Conservation (phyloP, 1,140 invertebrate species). For the Scaptodrosophila lebanonensis region DNA sequence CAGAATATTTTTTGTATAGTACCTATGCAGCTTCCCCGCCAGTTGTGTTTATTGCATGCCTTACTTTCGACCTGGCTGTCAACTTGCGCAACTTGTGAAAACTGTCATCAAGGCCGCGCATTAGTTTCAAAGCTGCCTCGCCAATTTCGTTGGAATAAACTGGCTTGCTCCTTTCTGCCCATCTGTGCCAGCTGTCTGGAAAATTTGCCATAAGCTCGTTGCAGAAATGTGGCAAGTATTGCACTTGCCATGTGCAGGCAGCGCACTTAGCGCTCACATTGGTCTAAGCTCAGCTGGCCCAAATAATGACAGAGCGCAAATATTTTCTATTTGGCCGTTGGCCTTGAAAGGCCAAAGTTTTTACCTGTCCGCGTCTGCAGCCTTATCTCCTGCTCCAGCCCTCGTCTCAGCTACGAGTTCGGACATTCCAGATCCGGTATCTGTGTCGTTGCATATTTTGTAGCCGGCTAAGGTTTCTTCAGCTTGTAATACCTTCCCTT, state of each 20-base stretch:
- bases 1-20: no score
- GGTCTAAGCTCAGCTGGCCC: constrained; percentile 15
- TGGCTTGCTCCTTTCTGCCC: not conserved
- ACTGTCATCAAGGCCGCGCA: constrained; percentile 21
- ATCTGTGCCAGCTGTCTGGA: not conserved
- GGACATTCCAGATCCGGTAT: constrained; percentile 39
- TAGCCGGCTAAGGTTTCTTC: constrained; percentile 16
- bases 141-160: constrained; percentile 1
- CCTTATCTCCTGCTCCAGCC: not conserved
- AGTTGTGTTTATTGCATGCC: no score
- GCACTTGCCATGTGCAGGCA: constrained; percentile 24
- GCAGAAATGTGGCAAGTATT: not conserved
- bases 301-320: constrained; percentile 60
- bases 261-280: constrained; percentile 22
- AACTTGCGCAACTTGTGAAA: constrained; percentile 12
- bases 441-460: constrained; percentile 65
- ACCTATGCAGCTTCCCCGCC: no score
- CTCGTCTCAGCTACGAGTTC: constrained; percentile 25
- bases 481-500: not conserved
- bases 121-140: constrained; percentile 34
- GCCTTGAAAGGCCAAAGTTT: constrained; percentile 43
- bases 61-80: no score
- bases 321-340: constrained; percentile 58
- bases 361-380: constrained; percentile 15
- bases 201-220: not conserved